Conservation (phyloP, 1,140 invertebrate species). For the Leptonema lineaticorne region DNA sequence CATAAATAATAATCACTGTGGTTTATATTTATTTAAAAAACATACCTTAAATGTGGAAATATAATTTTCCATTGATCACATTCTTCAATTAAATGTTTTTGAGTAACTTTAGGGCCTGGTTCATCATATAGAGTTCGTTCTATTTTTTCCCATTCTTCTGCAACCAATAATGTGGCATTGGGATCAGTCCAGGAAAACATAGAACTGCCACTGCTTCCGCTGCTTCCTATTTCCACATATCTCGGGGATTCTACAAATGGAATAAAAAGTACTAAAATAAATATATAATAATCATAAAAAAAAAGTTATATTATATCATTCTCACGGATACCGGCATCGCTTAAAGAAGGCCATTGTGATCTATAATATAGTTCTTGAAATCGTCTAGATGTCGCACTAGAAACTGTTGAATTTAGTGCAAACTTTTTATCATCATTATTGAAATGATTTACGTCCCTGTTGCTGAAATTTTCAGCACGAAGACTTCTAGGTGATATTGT, state of each 20-base stretch:
- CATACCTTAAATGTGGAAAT: slow-evolving; percentile 53
- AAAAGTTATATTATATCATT: neutral
- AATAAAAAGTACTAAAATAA: neutral
- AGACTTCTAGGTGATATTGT: slow-evolving; percentile 13
- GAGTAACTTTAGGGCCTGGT: slow-evolving; percentile 49
- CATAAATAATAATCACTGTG: too few species aligned
- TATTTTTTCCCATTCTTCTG: slow-evolving; percentile 53
- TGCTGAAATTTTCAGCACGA: slow-evolving; percentile 27
- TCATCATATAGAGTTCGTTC: slow-evolving; percentile 54
- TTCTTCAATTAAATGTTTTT: slow-evolving; percentile 52
- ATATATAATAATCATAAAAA: neutral
- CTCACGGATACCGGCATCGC: slow-evolving; percentile 38
- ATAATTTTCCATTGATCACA: slow-evolving; percentile 53
- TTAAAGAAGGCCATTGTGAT: slow-evolving; percentile 37
- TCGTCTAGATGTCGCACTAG: slow-evolving; percentile 34
- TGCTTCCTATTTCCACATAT: slow-evolving; percentile 52
- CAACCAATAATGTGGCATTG: slow-evolving; percentile 48
- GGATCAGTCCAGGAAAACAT: slow-evolving; percentile 50
- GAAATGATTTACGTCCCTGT: neutral
- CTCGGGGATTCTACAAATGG: slow-evolving; percentile 49
- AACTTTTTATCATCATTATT: slow-evolving; percentile 9
- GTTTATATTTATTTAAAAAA: neutral
- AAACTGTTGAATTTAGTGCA: slow-evolving; percentile 17
- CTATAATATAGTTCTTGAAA: slow-evolving; percentile 36
- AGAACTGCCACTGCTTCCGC: slow-evolving; percentile 52